Base-by-base conservation (phyloP, 1,140 invertebrate species). In the Drosophila lacertosa region DNA sequence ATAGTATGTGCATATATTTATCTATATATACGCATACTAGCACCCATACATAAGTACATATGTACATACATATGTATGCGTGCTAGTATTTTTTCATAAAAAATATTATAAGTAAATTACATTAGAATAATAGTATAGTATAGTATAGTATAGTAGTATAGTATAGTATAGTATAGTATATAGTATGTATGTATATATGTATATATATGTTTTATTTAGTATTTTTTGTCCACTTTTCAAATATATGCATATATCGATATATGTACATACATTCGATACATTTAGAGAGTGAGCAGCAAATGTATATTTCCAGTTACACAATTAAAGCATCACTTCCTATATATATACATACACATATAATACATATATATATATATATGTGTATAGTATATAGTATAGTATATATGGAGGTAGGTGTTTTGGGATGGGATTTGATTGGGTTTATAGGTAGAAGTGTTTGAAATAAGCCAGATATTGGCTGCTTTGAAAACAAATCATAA, bases 11-110 rank as follows among this genome's bases (percentile, higher is more conserved):
- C 26, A 13, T 11, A n/a, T 10, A 54, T 22, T 26, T 47, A 20
- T 24, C n/a, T 13, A 47, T 24, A 47, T 26, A 47, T 9, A 10
- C 3, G 13, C 9, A 15, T 47, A 26, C 45, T 10, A 9, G 1
- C 26, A 11, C 18, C 2, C 47, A 32, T 32, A 50, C 10, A 29
- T 44, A 44, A n/a, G 2, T 44, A 20, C 18, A 15, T 44, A 20
- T 22, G 10, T n/a, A 4, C 1, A 40, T 5, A 15, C 15, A n/a
- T 48, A 48, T 60, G 16, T 54, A 54, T 64, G 50, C 20, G 50
- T 60, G 33, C 20, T 9, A 45, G 13, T 24, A 26, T 39, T 29
- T 29, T 7, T 10, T n/a, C n/a, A n/a, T n/a, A 18, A 11, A 26
- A 24, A 26, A 13, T n/a, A 26, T 37, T 24, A 22, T 24, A 11